A percentile compares a stretch with the other conserved stretches of the same genome.
Evolutionary conservation across 1,140 invertebrate species (phyloP).

Genomic region (Bombus fervidus): DNA sequence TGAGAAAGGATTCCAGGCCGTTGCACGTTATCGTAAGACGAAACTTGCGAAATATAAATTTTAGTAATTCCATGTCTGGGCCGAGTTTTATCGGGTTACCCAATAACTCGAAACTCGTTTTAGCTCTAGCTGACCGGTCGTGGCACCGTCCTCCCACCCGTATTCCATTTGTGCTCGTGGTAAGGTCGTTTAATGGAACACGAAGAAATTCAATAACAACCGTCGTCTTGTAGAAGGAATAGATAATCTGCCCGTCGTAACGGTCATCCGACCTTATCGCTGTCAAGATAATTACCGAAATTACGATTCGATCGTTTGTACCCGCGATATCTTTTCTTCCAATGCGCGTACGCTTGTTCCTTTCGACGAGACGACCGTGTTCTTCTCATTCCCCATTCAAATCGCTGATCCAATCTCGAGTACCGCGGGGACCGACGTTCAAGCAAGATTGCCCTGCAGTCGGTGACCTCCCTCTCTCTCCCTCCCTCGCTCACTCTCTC

Average conservation of each 20-base stretch:
- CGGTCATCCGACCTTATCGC: not conserved
- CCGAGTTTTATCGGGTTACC: constrained; percentile 39
- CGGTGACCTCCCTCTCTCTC: not conserved
- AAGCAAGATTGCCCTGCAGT: constrained; percentile 21
- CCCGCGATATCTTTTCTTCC: not conserved
- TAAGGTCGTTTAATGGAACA: not conserved
- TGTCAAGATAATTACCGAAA: constrained; percentile 43
- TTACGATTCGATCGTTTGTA: constrained; percentile 33
- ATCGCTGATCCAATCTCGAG: constrained; percentile 56
- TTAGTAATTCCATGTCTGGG: not conserved
- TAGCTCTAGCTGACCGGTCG: not conserved
- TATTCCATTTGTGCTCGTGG: not conserved
- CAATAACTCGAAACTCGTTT: constrained; percentile 37
- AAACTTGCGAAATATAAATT: constrained; percentile 41
- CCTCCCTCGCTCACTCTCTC: no score
- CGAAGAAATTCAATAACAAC: constrained; percentile 24
- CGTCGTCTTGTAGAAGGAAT: not conserved
- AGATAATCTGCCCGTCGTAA: not conserved
- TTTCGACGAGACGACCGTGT: not conserved
- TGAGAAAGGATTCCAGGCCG: constrained; percentile 1
- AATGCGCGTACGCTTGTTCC: not conserved
- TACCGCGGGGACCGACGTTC: constrained; percentile 19
- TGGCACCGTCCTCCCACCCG: not conserved
- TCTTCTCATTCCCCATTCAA: constrained; percentile 30
- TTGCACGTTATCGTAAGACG: constrained; percentile 4